A percentile compares a stretch with the other conserved stretches of the same genome.
These are phyloP conservation scores for Gasterosteus aculeatus DNA, from an alignment of 2,113 vertebrate species.

Conservation along the genomic window DNA sequence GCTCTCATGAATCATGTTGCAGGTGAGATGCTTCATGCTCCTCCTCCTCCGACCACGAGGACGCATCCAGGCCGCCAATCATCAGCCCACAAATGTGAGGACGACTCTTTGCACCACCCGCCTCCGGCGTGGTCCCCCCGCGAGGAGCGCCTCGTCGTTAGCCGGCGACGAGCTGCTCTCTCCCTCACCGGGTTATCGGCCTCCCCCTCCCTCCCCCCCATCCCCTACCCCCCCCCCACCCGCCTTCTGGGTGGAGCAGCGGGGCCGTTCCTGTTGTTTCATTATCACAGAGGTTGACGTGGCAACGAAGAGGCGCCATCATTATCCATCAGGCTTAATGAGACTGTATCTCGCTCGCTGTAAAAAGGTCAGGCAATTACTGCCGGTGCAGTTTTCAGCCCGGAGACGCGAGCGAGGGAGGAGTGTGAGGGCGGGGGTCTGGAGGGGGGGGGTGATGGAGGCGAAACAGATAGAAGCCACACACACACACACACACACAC, in stretches of 20 bases:
- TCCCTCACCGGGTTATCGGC: constrained; percentile 73
- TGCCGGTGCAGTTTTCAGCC: constrained; percentile 94
- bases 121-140: too few species aligned
- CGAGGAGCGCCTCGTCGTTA: constrained; percentile 67
- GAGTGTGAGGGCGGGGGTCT: constrained; percentile 70
- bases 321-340: constrained; percentile 98
- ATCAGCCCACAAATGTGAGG: too few species aligned
- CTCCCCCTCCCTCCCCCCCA: constrained; percentile 59
- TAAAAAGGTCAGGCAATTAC: constrained; percentile 99
- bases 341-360: constrained; percentile 91
- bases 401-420: constrained; percentile 79
- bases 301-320: constrained; percentile 88
- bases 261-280: constrained; percentile 87
- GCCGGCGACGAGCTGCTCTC: constrained; percentile 68
- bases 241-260: constrained; percentile 59
- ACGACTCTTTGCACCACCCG: too few species aligned
- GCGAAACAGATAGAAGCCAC: constrained; percentile 48
- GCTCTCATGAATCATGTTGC: not conserved
- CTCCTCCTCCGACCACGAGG: too few species aligned
- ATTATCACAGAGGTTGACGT: constrained; percentile 98
- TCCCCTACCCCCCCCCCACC: too few species aligned
- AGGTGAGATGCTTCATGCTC: not conserved
- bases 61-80: too few species aligned
- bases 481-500: constrained; percentile 40
- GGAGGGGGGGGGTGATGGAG: constrained; percentile 65